Base-by-base conservation (phyloP, 2,888 invertebrate genomes). In the Stomorhina lunata region DNA sequence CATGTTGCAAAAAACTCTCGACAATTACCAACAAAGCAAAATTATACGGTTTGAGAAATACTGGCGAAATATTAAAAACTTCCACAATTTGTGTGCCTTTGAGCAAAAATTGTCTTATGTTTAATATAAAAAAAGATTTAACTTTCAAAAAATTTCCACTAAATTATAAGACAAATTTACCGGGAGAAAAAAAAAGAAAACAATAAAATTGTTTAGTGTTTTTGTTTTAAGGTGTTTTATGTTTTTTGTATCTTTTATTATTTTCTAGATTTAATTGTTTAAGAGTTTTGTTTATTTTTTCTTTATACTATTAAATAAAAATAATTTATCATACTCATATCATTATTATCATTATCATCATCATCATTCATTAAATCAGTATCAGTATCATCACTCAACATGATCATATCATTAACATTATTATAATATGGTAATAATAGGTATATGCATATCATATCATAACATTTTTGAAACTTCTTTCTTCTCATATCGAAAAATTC, bases 241-340 rank as follows among this genome's bases (percentile, higher is more conserved):
- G 29, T 4, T 71, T 79, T 5, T 48, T 55, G 22, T 57, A 71
- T 65, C 1, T 37, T 48, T 79, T 69, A 48, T 61, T 72, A 50
- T 79, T 71, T 71, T 63, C 69, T 78, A 71, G 53, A 45, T 25
- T 63, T 61, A n/a, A n/a, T 53, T 75, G 68, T 68, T 77, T 68
- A 68, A 66, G 75, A 76, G 55, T 76, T 76, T 59, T 29, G 5
- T 76, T 66, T 53, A 48, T 40, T 6, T 50, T 9, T 72, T 43
- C 25, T 69, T 63, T 43, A 29, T 53, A 48, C 45, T 79, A 65
- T 66, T 79, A 57, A 66, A 59, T 68, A 71, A 63, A 25, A 63
- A 75, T 68, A 63, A 75, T 69, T 65, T 75, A 80, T 68, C 50
- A 68, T 76, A 55, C 45, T 71, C 25, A 40, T 68, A 57, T 61